Evolutionary conservation across 2,888 invertebrate species (phyloP), one percentile per base, ranked within the genome.

Genomic region (Chamaedrilus cognettii): DNA sequence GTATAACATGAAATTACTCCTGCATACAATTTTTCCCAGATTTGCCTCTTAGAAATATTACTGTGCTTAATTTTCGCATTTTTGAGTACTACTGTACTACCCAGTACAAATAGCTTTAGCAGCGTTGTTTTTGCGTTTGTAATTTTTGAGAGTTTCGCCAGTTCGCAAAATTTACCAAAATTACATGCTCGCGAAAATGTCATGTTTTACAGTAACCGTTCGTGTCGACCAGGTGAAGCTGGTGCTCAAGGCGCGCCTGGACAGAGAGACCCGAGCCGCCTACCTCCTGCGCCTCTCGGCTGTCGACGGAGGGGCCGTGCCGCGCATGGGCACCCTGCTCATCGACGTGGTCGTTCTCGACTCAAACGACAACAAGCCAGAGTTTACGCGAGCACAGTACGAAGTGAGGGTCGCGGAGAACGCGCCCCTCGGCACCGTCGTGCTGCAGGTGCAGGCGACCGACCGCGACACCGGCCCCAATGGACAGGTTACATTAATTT

Each of bases 301-400:
- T 19, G n/a, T 52, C 2, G 66, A 66, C 49, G 60, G 66, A 4
- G 66, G 66, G 2, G 30, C 31, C 0, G 26, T 5, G 4, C 55
- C 66, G 30, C 11, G 55, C n/a, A 64, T 67, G 2, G 73, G 73
- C 2, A 67, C 67, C 3, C 57, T 70, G 23, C 58, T 64, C 23
- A 64, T 73, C 23, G 62, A 56, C 26, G 60, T 73, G 15, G 55
- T 52, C 32, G 68, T 73, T 23, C 58, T 65, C n/a, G 73, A 73
- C 55, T 72, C 72, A 3, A 73, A 73, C 58, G 73, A 73, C 51
- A 70, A 73, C 59, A 61, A 59, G n/a, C 73, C 73, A 3, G 50
- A 55, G 35, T 73, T 73, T 60, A 60, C 58, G 19, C 67, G 67
- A 59, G 31, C 57, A 33, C 70, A 70, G 23, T 73, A 70, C 31